Conservation (phyloP, 2,797 vertebrate species). For the Fringilla coelebs region DNA sequence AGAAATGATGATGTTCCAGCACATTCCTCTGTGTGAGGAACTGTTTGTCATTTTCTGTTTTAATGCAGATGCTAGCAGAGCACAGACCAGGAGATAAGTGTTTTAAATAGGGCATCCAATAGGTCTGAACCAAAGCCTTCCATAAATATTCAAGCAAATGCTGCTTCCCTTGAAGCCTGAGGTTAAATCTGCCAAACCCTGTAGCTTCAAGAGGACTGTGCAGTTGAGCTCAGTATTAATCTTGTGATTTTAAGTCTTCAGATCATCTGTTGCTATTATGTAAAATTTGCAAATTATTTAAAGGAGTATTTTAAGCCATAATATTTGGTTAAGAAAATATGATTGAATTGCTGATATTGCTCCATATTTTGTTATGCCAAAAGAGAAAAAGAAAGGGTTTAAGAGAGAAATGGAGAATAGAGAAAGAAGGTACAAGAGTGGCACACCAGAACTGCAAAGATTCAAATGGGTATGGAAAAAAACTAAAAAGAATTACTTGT, state of each 20-base stretch:
- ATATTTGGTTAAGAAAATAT: background rate
- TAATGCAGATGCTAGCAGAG: background rate
- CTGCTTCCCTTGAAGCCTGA: background rate
- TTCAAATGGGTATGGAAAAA: background rate
- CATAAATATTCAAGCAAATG: background rate
- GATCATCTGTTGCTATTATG: background rate
- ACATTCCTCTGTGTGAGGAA: background rate
- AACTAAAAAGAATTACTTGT: background rate
- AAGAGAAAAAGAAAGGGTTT: background rate
- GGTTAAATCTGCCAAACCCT: background rate
- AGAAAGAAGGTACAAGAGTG: background rate
- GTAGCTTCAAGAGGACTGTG: background rate
- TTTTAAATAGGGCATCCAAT: background rate
- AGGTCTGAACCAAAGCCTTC: background rate
- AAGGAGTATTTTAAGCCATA: background rate
- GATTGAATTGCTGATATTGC: background rate
- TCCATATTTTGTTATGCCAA: background rate
- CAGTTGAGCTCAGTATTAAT: background rate
- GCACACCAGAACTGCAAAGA: background rate
- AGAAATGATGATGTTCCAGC: background rate
- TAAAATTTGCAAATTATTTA: background rate
- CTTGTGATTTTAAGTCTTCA: background rate
- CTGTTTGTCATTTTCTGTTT: background rate
- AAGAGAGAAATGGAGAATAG: background rate
- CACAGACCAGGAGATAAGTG: background rate